phyloP scores from a whole-genome alignment of 1,140 invertebrate genomes.

The Macrostomum lignano region DNA sequence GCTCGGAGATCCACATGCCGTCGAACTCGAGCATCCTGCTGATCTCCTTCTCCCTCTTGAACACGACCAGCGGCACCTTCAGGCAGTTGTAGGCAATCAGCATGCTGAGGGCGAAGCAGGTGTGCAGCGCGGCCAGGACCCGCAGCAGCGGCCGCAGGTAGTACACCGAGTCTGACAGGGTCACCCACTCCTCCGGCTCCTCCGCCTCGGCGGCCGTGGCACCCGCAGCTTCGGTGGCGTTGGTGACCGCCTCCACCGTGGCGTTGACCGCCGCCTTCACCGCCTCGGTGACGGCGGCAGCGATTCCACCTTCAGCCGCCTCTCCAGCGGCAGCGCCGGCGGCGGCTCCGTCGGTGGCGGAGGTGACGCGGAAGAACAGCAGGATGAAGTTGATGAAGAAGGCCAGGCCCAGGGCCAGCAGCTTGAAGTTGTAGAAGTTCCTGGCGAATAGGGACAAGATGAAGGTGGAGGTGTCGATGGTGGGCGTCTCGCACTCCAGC shows the following conservation, averaged over 20 bases:
- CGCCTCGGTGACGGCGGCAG: too few relatives aligned
- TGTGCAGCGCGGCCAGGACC: conserved; percentile 54
- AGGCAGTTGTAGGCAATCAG: conserved; percentile 90
- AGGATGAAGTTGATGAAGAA: conserved; percentile 95
- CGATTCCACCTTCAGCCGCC: too few relatives aligned
- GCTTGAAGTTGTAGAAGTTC: conserved; percentile 95
- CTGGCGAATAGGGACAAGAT: conserved; percentile 42
- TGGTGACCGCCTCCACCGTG: conserved; percentile 1
- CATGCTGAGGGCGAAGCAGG: conserved; percentile 69
- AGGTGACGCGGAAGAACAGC: conserved; percentile 93
- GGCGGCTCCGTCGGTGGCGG: too few relatives aligned
- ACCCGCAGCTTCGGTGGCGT: conserved; percentile 11
- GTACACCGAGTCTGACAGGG: conserved; percentile 66
- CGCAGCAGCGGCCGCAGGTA: conserved; percentile 66
- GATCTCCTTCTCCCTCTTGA: conserved; percentile 98
- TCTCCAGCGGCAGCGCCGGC: too few relatives aligned
- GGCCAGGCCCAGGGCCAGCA: conserved; percentile 65
- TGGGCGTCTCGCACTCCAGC: neutral
- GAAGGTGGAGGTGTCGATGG: conserved; percentile 4
- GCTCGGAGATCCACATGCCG: conserved; percentile 80
- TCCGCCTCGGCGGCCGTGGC: conserved; percentile 40
- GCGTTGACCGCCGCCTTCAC: too few relatives aligned
- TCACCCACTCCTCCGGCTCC: conserved; percentile 51
- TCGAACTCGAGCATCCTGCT: conserved; percentile 81
- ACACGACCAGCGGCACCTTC: conserved; percentile 87